A percentile compares a stretch with the other conserved stretches of the same genome.
Evolutionary conservation across 1,140 invertebrate genomes (phyloP).

Genomic region (Drosophila tropicalis): DNA sequence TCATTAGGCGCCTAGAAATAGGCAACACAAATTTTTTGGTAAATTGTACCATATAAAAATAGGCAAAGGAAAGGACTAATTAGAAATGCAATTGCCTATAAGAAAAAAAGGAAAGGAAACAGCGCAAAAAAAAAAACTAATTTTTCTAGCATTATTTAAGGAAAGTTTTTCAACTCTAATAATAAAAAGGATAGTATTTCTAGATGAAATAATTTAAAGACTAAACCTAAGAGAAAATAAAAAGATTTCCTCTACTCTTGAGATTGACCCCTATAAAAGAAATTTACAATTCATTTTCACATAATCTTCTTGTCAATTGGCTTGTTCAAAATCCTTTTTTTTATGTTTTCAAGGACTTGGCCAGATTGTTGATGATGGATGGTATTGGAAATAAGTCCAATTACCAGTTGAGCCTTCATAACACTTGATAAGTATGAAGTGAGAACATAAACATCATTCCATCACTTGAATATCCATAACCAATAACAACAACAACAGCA

Average conservation of each 20-base stretch:
- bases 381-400: not conserved
- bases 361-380: not conserved
- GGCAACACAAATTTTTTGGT: slow-evolving; percentile 27
- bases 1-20: slow-evolving; percentile 59
- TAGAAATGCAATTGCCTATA: slow-evolving; percentile 1
- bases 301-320: not conserved
- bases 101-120: not conserved
- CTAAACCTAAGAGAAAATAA: no score
- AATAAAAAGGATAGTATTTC: no score
- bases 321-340: not conserved
- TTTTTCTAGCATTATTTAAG: no score
- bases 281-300: no score
- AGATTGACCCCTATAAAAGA: no score
- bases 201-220: no score
- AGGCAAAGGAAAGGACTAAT: slow-evolving; percentile 3
- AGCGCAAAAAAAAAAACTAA: not conserved
- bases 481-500: not conserved
- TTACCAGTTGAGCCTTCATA: not conserved
- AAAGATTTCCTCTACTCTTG: no score
- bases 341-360: not conserved
- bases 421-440: slow-evolving; percentile 33
- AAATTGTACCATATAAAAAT: not conserved
- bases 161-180: no score
- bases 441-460: slow-evolving; percentile 20
- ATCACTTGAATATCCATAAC: slow-evolving; percentile 47